Base-by-base conservation (phyloP, 2,113 vertebrate species). In the Felis catus region DNA sequence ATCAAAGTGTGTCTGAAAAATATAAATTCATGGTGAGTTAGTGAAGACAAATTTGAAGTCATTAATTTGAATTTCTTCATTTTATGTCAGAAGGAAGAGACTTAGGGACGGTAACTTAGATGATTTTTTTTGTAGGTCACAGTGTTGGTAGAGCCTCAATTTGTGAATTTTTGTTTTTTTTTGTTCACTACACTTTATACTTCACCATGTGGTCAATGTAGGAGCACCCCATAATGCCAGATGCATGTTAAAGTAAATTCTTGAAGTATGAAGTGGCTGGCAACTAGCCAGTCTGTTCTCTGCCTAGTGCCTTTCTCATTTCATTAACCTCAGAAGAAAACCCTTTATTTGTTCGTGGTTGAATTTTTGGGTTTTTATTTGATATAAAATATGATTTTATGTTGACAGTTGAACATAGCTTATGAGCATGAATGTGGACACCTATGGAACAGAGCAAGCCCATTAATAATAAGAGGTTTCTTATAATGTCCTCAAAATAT, bases 391-490 rank as follows among this genome's bases (percentile, higher is more conserved):
- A 29, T 25, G 19, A 25, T 53, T 79, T 80, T 87, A 82, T 41
- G 2, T 53, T 81, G 48, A 81, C 39, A 70, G 8, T 29, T 13
- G 25, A 36, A 53, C 10, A 76, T 16, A 74, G 7, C 76, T 81
- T 39, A 7, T 53, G 68, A 51, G 79, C 21, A 51, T 31, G 65
- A 76, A 31, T 45, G 9, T 78, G 33, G 71, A 36, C 63, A 48
- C 45, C 2, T 86, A 14, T 41, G 51, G 7, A 33, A 31, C 48
- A 92, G 6, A 29, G 36, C 33, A n/a, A 85, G 71, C 21, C 33
- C 39, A 36, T 88, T 97, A 92, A 96, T 70, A 89, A 68, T 79
- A n/a, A 86, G 16, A 29, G 14, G 27, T 96, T n/a, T 36, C 88
- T 97, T 53, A 33, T 7, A 87, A 65, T 79, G 74, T 48, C 15